Evolutionary conservation across 2,888 invertebrate species (phyloP).

Genomic region (Incurvaria masculella): DNA sequence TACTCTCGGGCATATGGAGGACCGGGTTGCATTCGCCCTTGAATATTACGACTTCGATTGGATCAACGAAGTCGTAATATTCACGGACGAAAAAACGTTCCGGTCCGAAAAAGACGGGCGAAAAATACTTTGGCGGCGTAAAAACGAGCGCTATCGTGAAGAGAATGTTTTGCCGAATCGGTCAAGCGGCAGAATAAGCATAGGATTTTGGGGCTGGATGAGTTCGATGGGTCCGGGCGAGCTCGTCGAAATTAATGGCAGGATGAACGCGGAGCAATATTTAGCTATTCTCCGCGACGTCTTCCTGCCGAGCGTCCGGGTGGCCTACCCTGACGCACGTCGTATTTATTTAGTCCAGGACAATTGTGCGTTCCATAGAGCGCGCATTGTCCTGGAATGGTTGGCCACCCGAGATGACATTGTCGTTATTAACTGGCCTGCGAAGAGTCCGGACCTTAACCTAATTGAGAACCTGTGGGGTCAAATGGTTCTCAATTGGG

Average conservation of each 20-base stretch:
- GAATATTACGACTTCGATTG: no score
- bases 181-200: constrained; percentile 14
- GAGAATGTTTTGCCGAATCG: no score
- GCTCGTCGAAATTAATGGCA: constrained; percentile 14
- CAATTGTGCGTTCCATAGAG: background rate
- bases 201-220: constrained; percentile 20
- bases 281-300: constrained; percentile 1
- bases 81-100: no score
- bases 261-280: constrained; percentile 11
- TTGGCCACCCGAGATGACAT: background rate
- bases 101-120: no score
- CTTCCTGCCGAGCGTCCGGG: background rate
- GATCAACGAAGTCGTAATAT: no score
- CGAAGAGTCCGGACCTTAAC: constrained; percentile 12
- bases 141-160: no score
- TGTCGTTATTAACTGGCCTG: background rate
- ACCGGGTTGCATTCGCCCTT: no score
- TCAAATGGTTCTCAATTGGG: constrained; percentile 14
- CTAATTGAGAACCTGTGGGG: constrained; percentile 3
- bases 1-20: no score
- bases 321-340: no score
- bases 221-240: constrained; percentile 17
- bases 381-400: background rate
- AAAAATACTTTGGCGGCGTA: no score
- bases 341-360: no score